Conservation (phyloP, 1,140 invertebrate genomes). For the Leptinotarsa defecta region DNA sequence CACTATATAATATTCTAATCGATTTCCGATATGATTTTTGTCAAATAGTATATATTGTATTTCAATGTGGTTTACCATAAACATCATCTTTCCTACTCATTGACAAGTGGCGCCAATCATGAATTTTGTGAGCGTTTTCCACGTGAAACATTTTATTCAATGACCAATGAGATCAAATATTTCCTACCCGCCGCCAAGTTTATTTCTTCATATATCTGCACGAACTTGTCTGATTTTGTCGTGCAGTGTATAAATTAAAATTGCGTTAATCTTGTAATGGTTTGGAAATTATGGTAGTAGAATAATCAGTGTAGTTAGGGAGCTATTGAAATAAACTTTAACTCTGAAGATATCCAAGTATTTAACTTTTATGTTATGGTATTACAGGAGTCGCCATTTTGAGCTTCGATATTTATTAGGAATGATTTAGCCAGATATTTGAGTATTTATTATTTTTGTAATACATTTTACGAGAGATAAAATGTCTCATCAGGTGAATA, state of each 20-base stretch:
- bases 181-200: conserved; percentile 68
- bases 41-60: too few species aligned
- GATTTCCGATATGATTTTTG: too few species aligned
- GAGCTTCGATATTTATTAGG: conserved; percentile 37
- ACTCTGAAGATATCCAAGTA: conserved; percentile 28
- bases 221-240: conserved; percentile 58
- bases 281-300: conserved; percentile 35
- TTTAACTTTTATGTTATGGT: conserved; percentile 55
- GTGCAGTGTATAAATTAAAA: conserved; percentile 45
- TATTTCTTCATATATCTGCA: conserved; percentile 59
- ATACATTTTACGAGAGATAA: conserved; percentile 19
- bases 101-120: too few species aligned
- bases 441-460: background rate
- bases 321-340: conserved; percentile 40
- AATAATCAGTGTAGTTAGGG: conserved; percentile 35
- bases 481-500: conserved; percentile 67
- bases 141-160: conserved; percentile 60
- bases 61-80: too few species aligned
- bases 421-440: conserved; percentile 28
- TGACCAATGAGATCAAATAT: conserved; percentile 64
- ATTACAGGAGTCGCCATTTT: conserved; percentile 64
- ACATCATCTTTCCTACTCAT: too few species aligned
- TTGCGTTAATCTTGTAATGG: conserved; percentile 31
- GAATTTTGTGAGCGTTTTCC: conserved; percentile 35
- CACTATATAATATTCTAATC: too few species aligned